A percentile compares a stretch with the other conserved stretches of the same genome.
phyloP scores from a whole-genome alignment of 2,797 vertebrate species.

The Crenuchus spilurus region DNA sequence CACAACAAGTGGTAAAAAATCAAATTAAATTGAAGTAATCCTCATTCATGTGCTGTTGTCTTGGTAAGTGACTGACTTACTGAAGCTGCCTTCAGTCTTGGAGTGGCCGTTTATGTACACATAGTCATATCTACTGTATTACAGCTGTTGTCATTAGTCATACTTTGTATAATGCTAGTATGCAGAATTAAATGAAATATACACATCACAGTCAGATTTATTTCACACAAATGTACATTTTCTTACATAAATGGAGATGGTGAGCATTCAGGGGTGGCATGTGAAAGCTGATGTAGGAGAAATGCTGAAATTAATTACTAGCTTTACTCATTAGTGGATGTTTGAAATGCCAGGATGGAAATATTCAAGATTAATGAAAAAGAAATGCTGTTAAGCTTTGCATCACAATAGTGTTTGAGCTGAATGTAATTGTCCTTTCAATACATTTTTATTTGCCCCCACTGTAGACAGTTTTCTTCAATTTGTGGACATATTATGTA shows the following conservation, averaged over 20 bases:
- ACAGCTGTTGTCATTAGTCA: constrained; percentile 15
- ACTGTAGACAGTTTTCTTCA: background rate
- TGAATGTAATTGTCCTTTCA: constrained; percentile 13
- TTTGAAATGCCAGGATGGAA: constrained; percentile 26
- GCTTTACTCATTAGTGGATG: constrained; percentile 13
- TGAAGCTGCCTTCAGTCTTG: background rate
- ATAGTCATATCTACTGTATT: constrained; percentile 1
- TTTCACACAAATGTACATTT: constrained; percentile 31
- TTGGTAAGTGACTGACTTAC: constrained; percentile 2
- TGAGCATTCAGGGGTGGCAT: constrained; percentile 11
- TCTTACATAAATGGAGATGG: constrained; percentile 1
- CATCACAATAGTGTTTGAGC: constrained; percentile 22
- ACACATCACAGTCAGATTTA: constrained; percentile 19
- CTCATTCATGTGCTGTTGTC: background rate
- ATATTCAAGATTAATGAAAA: constrained; percentile 33
- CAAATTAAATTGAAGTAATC: too few relatives aligned
- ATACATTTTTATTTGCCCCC: constrained; percentile 3
- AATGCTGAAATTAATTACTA: constrained; percentile 35
- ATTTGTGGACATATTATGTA: background rate
- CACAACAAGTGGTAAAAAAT: too few relatives aligned
- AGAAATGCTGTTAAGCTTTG: constrained; percentile 29
- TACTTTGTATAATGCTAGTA: constrained; percentile 14
- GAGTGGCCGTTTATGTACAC: constrained; percentile 1
- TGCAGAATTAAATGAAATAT: constrained; percentile 1
- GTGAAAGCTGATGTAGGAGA: background rate